Base-by-base conservation (phyloP, 2,113 vertebrate species). In the Gadus chalcogrammus region DNA sequence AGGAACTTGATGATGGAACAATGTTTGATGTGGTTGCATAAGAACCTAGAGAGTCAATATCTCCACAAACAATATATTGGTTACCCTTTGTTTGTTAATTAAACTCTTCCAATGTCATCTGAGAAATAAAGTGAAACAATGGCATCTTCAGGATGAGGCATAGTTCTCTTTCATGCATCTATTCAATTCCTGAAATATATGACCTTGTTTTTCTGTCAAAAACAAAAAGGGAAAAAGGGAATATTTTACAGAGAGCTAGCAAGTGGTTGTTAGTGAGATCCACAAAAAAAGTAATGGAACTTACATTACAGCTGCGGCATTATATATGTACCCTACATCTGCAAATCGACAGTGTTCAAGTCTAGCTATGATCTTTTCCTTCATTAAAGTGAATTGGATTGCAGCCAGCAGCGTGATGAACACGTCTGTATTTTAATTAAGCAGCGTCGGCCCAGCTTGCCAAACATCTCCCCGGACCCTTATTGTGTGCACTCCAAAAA, bases 341-440 rank as follows among this genome's bases (percentile, higher is more conserved):
- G 48, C 69, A 66, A 68, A 42, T 60, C 60, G 62, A 48, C 56
- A 65, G 58, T 59, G 58, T 70, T 67, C 67, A 22, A 28, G 42
- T 48, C 42, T 31, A 31, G 31, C 31, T 31, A 2, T 31, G 31
- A n/a, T 66, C 7, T 27, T 58, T 75, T 74, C 84, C 68, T 48
- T 48, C 12, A 48, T 48, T 48, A 48, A 48, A 75, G 52, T 77
- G 71, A 80, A 72, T 27, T 28, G 63, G 75, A 82, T 81, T 82
- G 72, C 64, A 69, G 72, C 52, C 31, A 73, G 66, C 66, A 65
- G 4, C 18, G 66, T 42, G 70, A 68, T 82, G 79, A 84, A 77
- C 78, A 71, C 64, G 56, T 79, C 71, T 75, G 66, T 71, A 52
- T 82, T 84, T 85, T 87, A 86, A 88, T 87, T 78, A 83, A 83